Base-by-base conservation (phyloP, 2,888 invertebrate genomes). In the Sarcophaga caerulescens region DNA sequence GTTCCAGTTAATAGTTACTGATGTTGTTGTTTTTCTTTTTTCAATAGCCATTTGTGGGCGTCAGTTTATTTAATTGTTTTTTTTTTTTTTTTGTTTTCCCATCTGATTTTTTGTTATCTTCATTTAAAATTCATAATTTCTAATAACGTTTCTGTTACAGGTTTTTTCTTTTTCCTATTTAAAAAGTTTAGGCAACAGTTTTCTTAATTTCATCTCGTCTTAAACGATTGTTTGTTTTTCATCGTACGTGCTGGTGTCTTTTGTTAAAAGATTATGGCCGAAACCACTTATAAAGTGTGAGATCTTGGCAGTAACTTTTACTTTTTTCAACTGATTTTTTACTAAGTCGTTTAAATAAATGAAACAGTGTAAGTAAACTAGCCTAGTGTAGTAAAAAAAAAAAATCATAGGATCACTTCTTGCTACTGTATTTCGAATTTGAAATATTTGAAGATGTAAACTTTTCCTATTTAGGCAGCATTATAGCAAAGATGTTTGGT, bases 231-330 rank as follows among this genome's bases (percentile, higher is more conserved):
- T 78, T 78, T 52, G 52, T 52, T 52, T 52, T 52, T 52, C 17
- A 65, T 70, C 44, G 47, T 74, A 70, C 78, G 75, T 85, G 81
- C 65, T 25, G 52, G 23, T 70, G 62, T 70, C 12, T 74, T 35
- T 60, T 19, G 63, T 62, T 69, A 23, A 52, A 69, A 69, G 77
- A 68, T 78, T 81, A 71, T 70, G 45, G 52, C 45, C 44, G 17
- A n/a, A 35, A 14, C 10, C 25, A 70, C 19, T 59, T 59, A 59
- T 60, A 21, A 73, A 44, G 60, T 73, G 65, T 57, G 52, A 66
- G 57, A 76, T 66, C 57, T 52, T 52, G 17, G 5, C 1, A 14
- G 12, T 25, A 52, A 75, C 75, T 75, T 66, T 66, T 66, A 76
- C 75, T 66, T 76, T 52, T 52, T 52, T 44, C 11, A 14, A 57